Evolutionary conservation across 2,888 invertebrate species (phyloP).

Genomic region (Andrena minutula): DNA sequence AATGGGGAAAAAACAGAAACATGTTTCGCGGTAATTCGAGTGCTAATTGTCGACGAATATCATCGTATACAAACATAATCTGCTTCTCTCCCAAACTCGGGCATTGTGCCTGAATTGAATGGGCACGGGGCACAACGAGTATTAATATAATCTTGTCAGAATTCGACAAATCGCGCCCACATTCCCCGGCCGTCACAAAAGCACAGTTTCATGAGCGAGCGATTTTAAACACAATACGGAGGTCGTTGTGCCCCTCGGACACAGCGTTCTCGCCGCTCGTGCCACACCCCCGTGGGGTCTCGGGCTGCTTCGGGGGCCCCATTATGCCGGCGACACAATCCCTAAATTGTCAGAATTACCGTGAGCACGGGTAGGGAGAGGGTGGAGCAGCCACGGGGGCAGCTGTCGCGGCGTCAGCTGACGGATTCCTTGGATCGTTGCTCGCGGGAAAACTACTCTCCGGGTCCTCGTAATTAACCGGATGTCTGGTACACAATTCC

Average conservation of each 20-base stretch:
- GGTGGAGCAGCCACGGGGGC: slow-evolving; percentile 47
- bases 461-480: slow-evolving; percentile 45
- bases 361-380: slow-evolving; percentile 50
- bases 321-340: slow-evolving; percentile 70
- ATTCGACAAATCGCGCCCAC: slow-evolving; percentile 44
- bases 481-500: slow-evolving; percentile 38
- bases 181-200: slow-evolving; percentile 33
- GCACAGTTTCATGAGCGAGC: slow-evolving; percentile 49
- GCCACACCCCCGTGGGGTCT: slow-evolving; percentile 63
- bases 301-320: slow-evolving; percentile 52
- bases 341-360: slow-evolving; percentile 79
- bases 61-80: slow-evolving; percentile 10
- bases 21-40: background rate
- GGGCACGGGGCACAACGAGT: slow-evolving; percentile 42
- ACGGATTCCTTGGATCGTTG: slow-evolving; percentile 69
- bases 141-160: slow-evolving; percentile 58
- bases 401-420: slow-evolving; percentile 76
- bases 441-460: slow-evolving; percentile 48
- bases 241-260: background rate
- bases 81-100: slow-evolving; percentile 1
- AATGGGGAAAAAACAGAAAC: slow-evolving; percentile 12
- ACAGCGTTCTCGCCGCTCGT: slow-evolving; percentile 34
- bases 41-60: slow-evolving; percentile 7
- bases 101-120: background rate
- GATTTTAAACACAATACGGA: slow-evolving; percentile 53